Conservation (phyloP, 2,888 invertebrate species). For the Nasonovia ribisnigri region DNA sequence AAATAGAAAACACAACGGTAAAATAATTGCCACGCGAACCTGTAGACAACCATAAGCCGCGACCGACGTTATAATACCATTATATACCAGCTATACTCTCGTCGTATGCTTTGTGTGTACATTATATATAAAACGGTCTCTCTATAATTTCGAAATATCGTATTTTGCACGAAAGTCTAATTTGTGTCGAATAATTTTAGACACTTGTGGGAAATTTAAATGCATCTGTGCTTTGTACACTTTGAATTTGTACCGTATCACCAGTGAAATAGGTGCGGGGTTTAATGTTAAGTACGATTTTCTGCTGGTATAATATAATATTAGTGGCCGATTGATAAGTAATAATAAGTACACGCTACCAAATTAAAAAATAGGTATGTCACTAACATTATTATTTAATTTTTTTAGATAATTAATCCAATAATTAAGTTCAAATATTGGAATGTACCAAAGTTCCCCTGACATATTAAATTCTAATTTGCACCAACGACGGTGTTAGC, state of each 20-base stretch:
- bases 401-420: background rate
- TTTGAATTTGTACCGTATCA: background rate
- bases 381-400: background rate
- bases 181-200: background rate
- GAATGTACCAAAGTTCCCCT: background rate
- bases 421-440: background rate
- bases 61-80: background rate
- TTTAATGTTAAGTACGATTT: background rate
- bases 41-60: background rate
- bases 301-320: background rate
- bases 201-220: background rate
- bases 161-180: background rate
- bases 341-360: background rate
- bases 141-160: background rate
- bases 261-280: background rate
- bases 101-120: background rate
- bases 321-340: background rate
- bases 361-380: background rate
- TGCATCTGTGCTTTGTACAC: background rate
- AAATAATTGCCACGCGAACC: slow-evolving; percentile 32
- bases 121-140: background rate
- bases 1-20: slow-evolving; percentile 56
- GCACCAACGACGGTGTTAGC: background rate
- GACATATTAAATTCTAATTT: background rate
- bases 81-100: background rate